A percentile compares a stretch with the other conserved stretches of the same genome.
phyloP scores from a whole-genome alignment of 1,140 invertebrate species.

The Drosophila albomicans region DNA sequence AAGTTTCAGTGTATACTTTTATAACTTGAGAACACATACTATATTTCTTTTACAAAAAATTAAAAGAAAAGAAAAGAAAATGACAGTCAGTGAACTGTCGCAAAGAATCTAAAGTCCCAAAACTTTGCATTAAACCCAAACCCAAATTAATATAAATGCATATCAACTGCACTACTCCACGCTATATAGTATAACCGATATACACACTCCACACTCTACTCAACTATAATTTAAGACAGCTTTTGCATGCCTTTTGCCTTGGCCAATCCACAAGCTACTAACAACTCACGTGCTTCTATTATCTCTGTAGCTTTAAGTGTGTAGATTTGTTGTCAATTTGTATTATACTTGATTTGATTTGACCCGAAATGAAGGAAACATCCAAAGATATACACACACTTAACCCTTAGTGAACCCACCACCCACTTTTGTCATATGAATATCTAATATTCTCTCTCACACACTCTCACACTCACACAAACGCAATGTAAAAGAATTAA shows the following conservation, averaged over 20 bases:
- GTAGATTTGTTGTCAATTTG: slow-evolving; percentile 47
- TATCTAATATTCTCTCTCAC: slow-evolving; percentile 27
- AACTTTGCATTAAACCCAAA: slow-evolving; percentile 19
- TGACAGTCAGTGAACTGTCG: neutral
- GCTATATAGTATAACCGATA: neutral
- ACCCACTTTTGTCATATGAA: slow-evolving; percentile 16
- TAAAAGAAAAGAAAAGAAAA: neutral
- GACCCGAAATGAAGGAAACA: slow-evolving; percentile 7
- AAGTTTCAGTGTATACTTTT: slow-evolving; percentile 65
- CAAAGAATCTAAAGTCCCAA: slow-evolving; percentile 14
- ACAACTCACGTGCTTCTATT: slow-evolving; percentile 28
- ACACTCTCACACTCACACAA: slow-evolving; percentile 37
- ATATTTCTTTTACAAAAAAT: slow-evolving; percentile 14
- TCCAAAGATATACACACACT: slow-evolving; percentile 32
- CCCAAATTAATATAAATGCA: neutral
- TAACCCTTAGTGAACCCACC: slow-evolving; percentile 39
- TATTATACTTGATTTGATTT: slow-evolving; percentile 51
- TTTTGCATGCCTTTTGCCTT: slow-evolving; percentile 21
- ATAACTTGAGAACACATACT: slow-evolving; percentile 77
- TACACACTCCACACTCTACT: neutral
- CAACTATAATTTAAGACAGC: slow-evolving; percentile 11
- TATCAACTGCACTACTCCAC: slow-evolving; percentile 20
- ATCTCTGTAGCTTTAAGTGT: slow-evolving; percentile 64
- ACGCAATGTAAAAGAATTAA: slow-evolving; percentile 32
- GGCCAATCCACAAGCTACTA: slow-evolving; percentile 17